These are phyloP conservation scores for Indicator maculatus DNA, from an alignment of 2,113 vertebrate genomes.

Conservation along the genomic window DNA sequence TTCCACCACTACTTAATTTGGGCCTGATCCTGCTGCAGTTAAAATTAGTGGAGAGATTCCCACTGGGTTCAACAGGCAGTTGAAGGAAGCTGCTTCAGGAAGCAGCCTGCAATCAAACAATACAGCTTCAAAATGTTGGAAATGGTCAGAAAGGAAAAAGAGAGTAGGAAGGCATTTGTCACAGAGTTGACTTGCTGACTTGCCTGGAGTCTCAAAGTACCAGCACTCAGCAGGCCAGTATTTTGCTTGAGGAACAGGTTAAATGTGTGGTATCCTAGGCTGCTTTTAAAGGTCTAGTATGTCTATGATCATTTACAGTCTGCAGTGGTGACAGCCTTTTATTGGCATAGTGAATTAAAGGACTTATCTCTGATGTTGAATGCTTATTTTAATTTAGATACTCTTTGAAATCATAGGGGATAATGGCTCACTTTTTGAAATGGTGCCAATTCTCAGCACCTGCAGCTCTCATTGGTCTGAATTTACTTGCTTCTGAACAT, in stretches of 20 bases:
- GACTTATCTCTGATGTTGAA: neutral
- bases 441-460: neutral
- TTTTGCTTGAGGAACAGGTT: neutral
- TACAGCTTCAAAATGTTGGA: conserved; percentile 21
- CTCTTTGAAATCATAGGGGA: neutral
- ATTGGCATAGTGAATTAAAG: neutral
- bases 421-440: neutral
- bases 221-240: neutral
- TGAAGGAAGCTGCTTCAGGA: conserved; percentile 38
- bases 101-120: conserved; percentile 6
- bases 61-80: neutral
- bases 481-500: neutral
- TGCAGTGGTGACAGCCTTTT: neutral
- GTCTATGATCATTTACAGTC: neutral
- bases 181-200: conserved; percentile 6
- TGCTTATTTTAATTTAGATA: conserved; percentile 11
- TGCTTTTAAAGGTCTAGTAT: neutral
- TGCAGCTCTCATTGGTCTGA: neutral
- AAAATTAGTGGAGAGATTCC: conserved; percentile 16
- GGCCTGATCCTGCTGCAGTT: neutral
- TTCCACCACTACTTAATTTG: conserved; percentile 19
- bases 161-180: conserved; percentile 34
- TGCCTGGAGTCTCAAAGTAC: neutral
- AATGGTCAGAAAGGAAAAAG: neutral
- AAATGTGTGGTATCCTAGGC: neutral